These are phyloP conservation scores for Notothenia coriiceps DNA, from an alignment of 2,113 vertebrate species.

Conservation along the genomic window DNA sequence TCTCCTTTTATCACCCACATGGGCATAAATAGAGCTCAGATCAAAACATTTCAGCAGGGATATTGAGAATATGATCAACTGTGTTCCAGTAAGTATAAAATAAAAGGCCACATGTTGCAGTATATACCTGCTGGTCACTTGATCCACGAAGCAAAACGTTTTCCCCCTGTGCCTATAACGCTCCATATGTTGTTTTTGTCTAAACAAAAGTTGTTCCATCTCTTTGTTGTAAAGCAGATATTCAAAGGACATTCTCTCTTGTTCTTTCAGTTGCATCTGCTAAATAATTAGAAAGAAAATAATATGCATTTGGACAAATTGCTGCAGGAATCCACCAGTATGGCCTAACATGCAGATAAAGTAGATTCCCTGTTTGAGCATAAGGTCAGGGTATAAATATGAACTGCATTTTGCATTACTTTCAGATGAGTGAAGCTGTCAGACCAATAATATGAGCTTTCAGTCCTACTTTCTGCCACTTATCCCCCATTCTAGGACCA, in stretches of 20 bases:
- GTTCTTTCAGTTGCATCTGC: constrained; percentile 10
- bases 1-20: constrained; percentile 73
- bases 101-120: constrained; percentile 42
- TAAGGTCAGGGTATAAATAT: constrained; percentile 97
- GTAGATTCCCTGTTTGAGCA: constrained; percentile 84
- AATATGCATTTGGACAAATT: constrained; percentile 24
- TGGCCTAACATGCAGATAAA: constrained; percentile 88
- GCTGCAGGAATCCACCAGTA: constrained; percentile 24
- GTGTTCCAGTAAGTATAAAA: neutral
- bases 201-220: constrained; percentile 2
- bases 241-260: neutral
- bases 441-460: constrained; percentile 97
- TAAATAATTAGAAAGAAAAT: constrained; percentile 29
- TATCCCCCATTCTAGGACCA: constrained; percentile 93
- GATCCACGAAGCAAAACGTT: constrained; percentile 14
- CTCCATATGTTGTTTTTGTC: constrained; percentile 27
- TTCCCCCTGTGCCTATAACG: neutral
- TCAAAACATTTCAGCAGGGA: constrained; percentile 54
- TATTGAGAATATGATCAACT: constrained; percentile 63
- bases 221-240: constrained; percentile 19
- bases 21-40: constrained; percentile 61
- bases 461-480: constrained; percentile 95
- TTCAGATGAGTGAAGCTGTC: constrained; percentile 99
- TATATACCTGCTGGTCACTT: constrained; percentile 42
- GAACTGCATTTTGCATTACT: constrained; percentile 99